Base-by-base conservation (phyloP, 2,113 vertebrate genomes). In the Ploceus nigricollis region DNA sequence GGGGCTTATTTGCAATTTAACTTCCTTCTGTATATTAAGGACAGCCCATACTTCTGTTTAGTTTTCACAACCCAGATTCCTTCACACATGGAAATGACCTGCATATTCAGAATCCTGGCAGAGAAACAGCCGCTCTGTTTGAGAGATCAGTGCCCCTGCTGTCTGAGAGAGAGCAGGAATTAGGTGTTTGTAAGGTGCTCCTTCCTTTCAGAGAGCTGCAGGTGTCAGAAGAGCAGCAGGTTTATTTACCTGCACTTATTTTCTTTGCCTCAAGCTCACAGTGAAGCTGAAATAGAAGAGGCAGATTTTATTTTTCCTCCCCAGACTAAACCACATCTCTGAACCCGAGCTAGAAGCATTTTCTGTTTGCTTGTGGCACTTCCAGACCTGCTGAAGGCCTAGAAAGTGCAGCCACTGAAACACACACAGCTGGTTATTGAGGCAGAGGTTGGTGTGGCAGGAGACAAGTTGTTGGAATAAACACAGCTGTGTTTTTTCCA, bases 401-500 rank as follows among this genome's bases (percentile, higher is more conserved):
- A 53, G 93, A 90, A 93, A 91, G 90, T 27, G 2, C 85, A 84
- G 60, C 90, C 90, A 53, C 82, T 28, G n/a, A 60, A 81, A 50
- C 39, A 78, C 23, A 89, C 53, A 88, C 20, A 30, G 31, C 14
- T 81, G 56, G n/a, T 75, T 60, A 20, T n/a, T 94, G 86, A 77
- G 79, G 86, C 69, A 89, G 68, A 88, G 56, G 61, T 56, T 79
- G 82, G 40, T 84, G 65, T 45, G 44, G 28, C 8, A 7, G 69
- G 37, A 69, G 35, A 58, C 28, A 30, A 37, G 76, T 18, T 89
- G 77, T 18, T 75, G 82, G 77, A 84, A 84, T 82, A 95, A 97
- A 82, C 88, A 94, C 61, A 94, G 90, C 90, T 87, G 85, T 86
- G 82, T 69, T 89, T 96, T 87, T 66, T 31, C 76, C 80, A 79